Base-by-base conservation (phyloP, 2,797 vertebrate genomes). In the Lerista edwardsae region DNA sequence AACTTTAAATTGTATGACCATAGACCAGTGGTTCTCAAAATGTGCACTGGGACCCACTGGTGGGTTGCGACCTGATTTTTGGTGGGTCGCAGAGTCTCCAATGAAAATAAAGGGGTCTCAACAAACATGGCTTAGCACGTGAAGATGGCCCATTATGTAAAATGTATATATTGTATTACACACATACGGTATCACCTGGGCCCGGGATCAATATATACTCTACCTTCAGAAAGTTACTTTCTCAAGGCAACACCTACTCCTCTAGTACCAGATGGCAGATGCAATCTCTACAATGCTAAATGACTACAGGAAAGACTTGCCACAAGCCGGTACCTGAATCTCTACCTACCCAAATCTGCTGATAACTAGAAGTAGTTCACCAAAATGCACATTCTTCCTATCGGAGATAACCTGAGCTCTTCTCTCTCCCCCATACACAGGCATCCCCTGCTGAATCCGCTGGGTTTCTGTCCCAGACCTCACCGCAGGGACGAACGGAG, bases 151-250 rank as follows among this genome's bases (percentile, higher is more conserved):
- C 7, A 4, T 78, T 64, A 27, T 64, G 7, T 64, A 36, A 12
- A 62, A 31, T 59, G 25, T 3, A 62, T 27, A 62, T 29, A n/a
- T 44, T 27, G 41, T 29, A n/a, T 44, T 10, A 51, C 14, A 12
- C 12, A 62, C 36, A 25, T 27, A n/a, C n/a, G n/a, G 41, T 8
- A 59, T 78, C 55, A 64, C 47, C 41, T 27, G 27, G 3, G 59
- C 36, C 59, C 59, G 44, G 36, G 25, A 41, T 29, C 36, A 44
- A 62, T n/a, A 41, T 19, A 41, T 51, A 51, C 47, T 51, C 47
- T 51, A 19, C 51, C 15, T 55, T 55, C 3, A 25, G 8, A 74
- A 55, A 29, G n/a, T 0, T 0, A 27, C 6, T 9, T 1, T 0
- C 62, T 34, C 72, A 82, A 76, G n/a, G 79, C 19, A 1, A 44